Evolutionary conservation across 2,797 vertebrate species (phyloP), one percentile per base, ranked within the genome.

Genomic region (Xiphophorus birchmanni): DNA sequence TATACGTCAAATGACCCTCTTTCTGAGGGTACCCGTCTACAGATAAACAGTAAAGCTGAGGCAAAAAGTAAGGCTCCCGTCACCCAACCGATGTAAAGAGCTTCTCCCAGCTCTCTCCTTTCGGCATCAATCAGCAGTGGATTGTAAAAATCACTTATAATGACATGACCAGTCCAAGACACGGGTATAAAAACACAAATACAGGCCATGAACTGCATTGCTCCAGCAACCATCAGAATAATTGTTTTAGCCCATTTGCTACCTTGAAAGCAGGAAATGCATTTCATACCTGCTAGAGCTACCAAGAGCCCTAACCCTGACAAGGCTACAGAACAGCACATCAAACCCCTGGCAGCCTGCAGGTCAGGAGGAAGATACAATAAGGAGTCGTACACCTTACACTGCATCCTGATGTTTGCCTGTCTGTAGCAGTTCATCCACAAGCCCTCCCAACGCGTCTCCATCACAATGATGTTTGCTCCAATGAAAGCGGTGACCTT

Each of bases 381-480:
- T 76, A 98, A 48, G 0, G 98, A 98, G 82, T 95, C 94, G 0
- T 99, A 98, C 79, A 96, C 95, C 88, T 98, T 97, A 78, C 99
- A 99, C 91, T 99, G 97, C 95, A 98, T 94, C 74, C 96, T 90
- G 84, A 97, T 93, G 87, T 95, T 96, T 78, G 96, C 95, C 67
- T 99, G 97, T 29, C 95, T 91, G 80, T 91, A 86, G 86, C 99
- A 99, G 89, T 96, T 97, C 97, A 99, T 97, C 98, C 98, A 99
- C 80, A 99, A 87, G 3, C 99, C 98, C 90, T 99, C 98, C 96
- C 97, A 99, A 73, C 96, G 87, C 0, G 91, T 97, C 86, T 99
- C 98, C 80, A 98, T 98, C 48, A 97, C 95, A 10, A 99, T 95
- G 6, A 99, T 97, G 91, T 98, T 98, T 86, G 93, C 95, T 0